Conservation (phyloP, 1,140 invertebrate species). For the Olivierus martensii region DNA sequence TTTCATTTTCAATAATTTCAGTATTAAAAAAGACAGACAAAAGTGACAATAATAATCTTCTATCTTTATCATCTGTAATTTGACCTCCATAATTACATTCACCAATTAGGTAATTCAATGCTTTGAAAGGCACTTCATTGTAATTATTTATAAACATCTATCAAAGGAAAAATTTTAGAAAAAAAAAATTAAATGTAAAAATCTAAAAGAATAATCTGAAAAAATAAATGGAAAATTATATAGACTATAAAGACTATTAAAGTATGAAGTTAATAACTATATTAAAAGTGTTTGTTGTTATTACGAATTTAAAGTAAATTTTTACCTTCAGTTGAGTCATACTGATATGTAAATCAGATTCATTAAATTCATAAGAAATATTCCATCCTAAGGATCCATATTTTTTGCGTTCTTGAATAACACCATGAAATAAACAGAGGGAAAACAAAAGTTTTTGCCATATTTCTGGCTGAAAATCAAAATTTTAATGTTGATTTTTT, state of each 20-base stretch:
- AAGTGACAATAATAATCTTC: conserved; percentile 31
- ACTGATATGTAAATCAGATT: conserved; percentile 33
- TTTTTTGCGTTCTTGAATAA: conserved; percentile 37
- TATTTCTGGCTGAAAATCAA: too few relatives aligned
- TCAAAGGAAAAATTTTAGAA: too few relatives aligned
- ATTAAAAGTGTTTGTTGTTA: too few relatives aligned
- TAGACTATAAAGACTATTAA: too few relatives aligned
- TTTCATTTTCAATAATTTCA: conserved; percentile 24
- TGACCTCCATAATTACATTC: conserved; percentile 40
- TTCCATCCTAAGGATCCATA: conserved; percentile 39
- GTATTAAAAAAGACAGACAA: conserved; percentile 33
- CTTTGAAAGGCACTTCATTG: conserved; percentile 35
- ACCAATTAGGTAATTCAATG: conserved; percentile 35
- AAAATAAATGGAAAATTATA: too few relatives aligned
- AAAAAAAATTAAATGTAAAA: conserved; percentile 13
- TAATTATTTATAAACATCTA: conserved; percentile 38
- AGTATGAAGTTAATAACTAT: too few relatives aligned
- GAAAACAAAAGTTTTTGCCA: conserved; percentile 37
- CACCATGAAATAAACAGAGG: conserved; percentile 38
- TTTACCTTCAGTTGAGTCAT: background rate
- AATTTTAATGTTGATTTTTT: too few relatives aligned
- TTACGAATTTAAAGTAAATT: too few relatives aligned
- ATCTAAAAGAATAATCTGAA: background rate
- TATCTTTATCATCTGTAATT: conserved; percentile 38
- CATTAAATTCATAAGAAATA: conserved; percentile 40